phyloP scores from a whole-genome alignment of 2,888 invertebrate genomes.

The Nymphalis polychloros region DNA sequence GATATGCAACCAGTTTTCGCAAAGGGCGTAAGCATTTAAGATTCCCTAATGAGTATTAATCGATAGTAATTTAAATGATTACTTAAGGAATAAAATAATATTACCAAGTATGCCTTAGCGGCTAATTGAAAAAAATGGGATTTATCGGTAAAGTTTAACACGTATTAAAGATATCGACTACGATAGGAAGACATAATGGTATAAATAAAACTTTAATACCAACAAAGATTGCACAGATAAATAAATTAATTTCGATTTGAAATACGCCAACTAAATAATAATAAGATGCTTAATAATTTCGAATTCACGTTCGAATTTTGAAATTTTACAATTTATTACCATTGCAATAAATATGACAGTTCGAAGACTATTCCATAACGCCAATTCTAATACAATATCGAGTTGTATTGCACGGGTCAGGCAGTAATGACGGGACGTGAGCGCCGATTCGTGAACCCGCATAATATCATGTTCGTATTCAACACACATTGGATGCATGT shows the following conservation, averaged over 20 bases:
- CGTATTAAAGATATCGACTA: not conserved
- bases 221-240: no score
- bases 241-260: no score
- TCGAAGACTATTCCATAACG: not conserved
- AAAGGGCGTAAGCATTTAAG: constrained; percentile 22
- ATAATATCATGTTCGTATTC: constrained; percentile 20
- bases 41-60: constrained; percentile 28
- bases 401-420: constrained; percentile 19
- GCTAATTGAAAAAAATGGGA: constrained; percentile 25
- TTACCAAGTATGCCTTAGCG: constrained; percentile 1
- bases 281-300: no score
- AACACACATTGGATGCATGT: constrained; percentile 15
- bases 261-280: no score
- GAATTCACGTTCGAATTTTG: not conserved
- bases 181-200: no score
- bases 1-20: constrained; percentile 12
- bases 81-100: constrained; percentile 18
- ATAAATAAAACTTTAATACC: no score
- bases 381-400: constrained; percentile 15
- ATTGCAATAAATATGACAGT: constrained; percentile 3
- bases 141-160: constrained; percentile 13
- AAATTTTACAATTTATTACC: not conserved
- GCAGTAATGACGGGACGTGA: constrained; percentile 24
- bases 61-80: constrained; percentile 10
- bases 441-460: constrained; percentile 21